Percentiles rank a stretch among this genome's conserved stretches.
Conservation (phyloP, 2,113 vertebrate genomes). For the Pterocles gutturalis region DNA sequence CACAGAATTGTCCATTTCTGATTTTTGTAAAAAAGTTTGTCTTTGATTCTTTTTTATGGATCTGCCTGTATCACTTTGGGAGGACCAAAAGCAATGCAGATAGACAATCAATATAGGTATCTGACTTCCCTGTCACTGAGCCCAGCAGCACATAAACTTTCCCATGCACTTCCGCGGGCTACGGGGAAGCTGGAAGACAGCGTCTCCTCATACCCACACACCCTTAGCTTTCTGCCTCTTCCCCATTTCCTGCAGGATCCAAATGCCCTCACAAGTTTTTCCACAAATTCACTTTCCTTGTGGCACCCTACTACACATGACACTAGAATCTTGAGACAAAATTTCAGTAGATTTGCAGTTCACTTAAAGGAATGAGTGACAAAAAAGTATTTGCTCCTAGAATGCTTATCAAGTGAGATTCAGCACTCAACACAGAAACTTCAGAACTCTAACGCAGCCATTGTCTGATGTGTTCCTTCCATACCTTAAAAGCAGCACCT, state of each 20-base stretch:
- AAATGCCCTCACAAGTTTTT: neutral
- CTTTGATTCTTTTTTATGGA: neutral
- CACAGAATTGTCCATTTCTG: neutral
- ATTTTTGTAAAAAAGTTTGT: neutral
- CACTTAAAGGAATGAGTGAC: neutral
- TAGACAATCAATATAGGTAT: neutral
- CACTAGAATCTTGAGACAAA: neutral
- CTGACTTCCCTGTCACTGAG: neutral
- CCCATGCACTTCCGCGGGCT: neutral
- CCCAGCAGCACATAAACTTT: neutral
- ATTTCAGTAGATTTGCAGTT: neutral
- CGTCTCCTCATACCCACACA: neutral
- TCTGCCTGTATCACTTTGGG: neutral
- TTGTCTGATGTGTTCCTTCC: neutral
- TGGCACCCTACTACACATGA: neutral
- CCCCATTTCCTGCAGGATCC: neutral
- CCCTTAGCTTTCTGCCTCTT: neutral
- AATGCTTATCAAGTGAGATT: neutral
- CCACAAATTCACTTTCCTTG: neutral
- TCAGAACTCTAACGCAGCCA: neutral
- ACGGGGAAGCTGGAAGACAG: neutral
- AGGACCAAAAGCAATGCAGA: neutral
- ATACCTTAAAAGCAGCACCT: slow-evolving; percentile 96
- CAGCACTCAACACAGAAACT: neutral
- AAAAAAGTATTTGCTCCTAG: neutral